These are phyloP conservation scores for Taxidea taxus DNA, from an alignment of 2,113 vertebrate genomes.

Conservation along the genomic window DNA sequence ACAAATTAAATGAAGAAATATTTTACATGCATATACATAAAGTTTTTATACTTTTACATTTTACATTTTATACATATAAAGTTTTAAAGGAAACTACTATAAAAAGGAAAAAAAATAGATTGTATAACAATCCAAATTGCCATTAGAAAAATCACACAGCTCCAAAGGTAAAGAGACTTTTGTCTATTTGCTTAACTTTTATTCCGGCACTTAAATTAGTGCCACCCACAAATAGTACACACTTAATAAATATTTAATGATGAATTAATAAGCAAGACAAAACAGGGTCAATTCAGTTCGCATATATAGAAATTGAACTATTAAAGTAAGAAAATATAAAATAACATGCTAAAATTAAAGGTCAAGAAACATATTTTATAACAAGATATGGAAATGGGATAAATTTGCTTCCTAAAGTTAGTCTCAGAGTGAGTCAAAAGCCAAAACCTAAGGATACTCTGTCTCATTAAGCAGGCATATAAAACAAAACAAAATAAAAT, in stretches of 20 bases:
- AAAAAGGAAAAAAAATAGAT: neutral
- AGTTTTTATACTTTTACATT: neutral
- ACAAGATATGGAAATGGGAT: neutral
- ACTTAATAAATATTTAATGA: conserved; percentile 6
- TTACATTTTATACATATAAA: neutral
- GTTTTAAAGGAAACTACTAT: neutral
- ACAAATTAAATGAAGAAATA: neutral
- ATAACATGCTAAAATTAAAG: neutral
- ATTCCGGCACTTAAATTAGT: neutral
- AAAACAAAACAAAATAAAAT: neutral
- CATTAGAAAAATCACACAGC: neutral
- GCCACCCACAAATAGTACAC: neutral
- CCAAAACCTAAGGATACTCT: neutral
- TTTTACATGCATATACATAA: neutral
- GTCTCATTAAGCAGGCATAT: neutral
- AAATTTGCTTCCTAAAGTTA: neutral
- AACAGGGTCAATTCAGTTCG: neutral
- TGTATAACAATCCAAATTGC: neutral
- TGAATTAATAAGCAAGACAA: neutral
- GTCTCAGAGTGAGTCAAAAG: neutral
- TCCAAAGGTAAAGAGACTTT: neutral
- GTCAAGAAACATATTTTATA: neutral
- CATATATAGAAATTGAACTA: neutral
- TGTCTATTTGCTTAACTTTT: neutral
- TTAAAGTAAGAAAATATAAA: neutral